Evolutionary conservation across 1,140 invertebrate species (phyloP).

Genomic region (Panulirus ornatus): DNA sequence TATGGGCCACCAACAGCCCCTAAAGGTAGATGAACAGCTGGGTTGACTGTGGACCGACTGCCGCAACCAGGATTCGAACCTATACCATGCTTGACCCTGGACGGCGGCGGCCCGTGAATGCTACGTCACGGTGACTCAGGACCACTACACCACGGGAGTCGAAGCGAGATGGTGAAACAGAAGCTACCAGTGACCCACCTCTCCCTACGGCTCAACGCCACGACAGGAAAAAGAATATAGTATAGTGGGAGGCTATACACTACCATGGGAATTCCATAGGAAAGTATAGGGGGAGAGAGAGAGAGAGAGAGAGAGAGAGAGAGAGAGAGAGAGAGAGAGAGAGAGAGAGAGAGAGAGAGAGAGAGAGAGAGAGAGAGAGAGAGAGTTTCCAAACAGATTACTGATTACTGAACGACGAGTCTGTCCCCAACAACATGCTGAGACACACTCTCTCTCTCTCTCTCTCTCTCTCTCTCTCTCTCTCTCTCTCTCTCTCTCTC

Average conservation of each 20-base stretch:
- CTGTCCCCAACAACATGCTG: background rate
- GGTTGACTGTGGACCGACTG: too few species aligned
- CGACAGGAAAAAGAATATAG: background rate
- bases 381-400: background rate
- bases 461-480: slow-evolving; percentile 9
- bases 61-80: too few species aligned
- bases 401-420: background rate
- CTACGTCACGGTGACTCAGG: background rate
- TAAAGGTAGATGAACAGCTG: too few species aligned
- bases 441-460: slow-evolving; percentile 6
- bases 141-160: background rate
- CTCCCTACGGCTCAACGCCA: background rate
- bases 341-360: background rate
- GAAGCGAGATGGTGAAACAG: background rate
- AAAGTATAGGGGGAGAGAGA: background rate
- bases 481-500: slow-evolving; percentile 5
- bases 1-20: too few species aligned
- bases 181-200: background rate
- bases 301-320: background rate
- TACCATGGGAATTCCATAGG: background rate
- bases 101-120: too few species aligned
- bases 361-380: background rate
- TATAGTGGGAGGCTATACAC: background rate
- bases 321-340: background rate
- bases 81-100: too few species aligned